Percentiles rank a stretch among this genome's conserved stretches.
Conservation (phyloP, 2,113 vertebrate genomes). For the Numenius arquata region DNA sequence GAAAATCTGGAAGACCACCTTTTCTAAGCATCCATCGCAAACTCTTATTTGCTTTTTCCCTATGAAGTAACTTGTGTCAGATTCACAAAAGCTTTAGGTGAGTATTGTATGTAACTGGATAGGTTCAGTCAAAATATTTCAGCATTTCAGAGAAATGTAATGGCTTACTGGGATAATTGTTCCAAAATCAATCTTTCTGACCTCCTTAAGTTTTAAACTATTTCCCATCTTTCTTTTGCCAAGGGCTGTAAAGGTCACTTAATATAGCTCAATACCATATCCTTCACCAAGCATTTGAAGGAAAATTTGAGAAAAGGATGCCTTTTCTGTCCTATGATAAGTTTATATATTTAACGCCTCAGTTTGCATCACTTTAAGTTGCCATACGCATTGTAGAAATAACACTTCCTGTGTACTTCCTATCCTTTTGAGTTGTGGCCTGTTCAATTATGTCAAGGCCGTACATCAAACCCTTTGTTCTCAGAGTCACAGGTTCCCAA, state of each 20-base stretch:
- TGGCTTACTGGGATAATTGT: background rate
- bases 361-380: background rate
- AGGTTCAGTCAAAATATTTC: background rate
- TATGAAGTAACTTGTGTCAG: background rate
- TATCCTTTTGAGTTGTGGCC: background rate
- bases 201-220: background rate
- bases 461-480: background rate
- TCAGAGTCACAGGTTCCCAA: background rate
- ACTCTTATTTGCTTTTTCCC: background rate
- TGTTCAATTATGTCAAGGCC: background rate
- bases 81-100: background rate
- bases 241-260: background rate
- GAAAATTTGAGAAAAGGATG: background rate
- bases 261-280: background rate
- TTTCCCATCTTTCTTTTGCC: background rate
- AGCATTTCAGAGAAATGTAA: background rate
- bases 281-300: background rate
- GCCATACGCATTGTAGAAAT: background rate
- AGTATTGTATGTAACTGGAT: background rate
- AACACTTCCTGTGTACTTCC: background rate
- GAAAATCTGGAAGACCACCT: slow-evolving; percentile 14
- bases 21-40: background rate
- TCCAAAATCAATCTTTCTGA: background rate
- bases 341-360: background rate
- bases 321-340: background rate